Conservation (phyloP, 2,113 vertebrate species). For the Casuarius casuarius region DNA sequence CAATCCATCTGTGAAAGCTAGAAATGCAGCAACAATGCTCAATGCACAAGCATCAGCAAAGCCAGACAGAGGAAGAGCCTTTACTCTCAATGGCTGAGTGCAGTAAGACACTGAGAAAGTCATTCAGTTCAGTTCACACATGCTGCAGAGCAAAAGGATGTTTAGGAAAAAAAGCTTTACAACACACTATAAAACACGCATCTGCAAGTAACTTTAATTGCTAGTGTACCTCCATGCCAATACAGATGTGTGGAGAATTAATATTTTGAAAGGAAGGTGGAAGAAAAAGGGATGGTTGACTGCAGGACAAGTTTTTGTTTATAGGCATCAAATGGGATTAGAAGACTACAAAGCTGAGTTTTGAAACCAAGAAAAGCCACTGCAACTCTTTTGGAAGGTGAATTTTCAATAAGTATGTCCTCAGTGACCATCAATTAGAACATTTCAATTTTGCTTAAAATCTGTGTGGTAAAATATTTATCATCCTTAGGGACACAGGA, state of each 20-base stretch:
- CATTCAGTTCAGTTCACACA: not conserved
- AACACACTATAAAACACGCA: not conserved
- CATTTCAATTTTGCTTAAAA: conserved; percentile 9
- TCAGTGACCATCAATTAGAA: not conserved
- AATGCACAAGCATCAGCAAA: conserved; percentile 56
- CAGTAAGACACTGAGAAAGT: not conserved
- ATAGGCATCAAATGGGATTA: not conserved
- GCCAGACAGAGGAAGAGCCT: conserved; percentile 48
- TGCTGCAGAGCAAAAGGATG: conserved; percentile 17
- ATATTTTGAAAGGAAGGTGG: not conserved
- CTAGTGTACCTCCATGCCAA: not conserved
- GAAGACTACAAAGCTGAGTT: not conserved
- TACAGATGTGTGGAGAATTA: not conserved
- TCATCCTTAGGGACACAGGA: not conserved
- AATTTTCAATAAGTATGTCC: not conserved
- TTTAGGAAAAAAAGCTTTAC: not conserved
- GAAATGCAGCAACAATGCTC: conserved; percentile 71
- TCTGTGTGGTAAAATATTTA: not conserved
- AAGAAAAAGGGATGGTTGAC: not conserved
- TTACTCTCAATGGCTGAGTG: conserved; percentile 1
- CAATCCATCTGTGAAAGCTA: conserved; percentile 69
- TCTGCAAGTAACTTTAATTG: not conserved
- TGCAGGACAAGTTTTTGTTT: not conserved
- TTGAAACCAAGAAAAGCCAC: not conserved
- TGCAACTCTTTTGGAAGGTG: not conserved